Conservation (phyloP, 2,888 invertebrate genomes). For the Margaritifera margaritifera region DNA sequence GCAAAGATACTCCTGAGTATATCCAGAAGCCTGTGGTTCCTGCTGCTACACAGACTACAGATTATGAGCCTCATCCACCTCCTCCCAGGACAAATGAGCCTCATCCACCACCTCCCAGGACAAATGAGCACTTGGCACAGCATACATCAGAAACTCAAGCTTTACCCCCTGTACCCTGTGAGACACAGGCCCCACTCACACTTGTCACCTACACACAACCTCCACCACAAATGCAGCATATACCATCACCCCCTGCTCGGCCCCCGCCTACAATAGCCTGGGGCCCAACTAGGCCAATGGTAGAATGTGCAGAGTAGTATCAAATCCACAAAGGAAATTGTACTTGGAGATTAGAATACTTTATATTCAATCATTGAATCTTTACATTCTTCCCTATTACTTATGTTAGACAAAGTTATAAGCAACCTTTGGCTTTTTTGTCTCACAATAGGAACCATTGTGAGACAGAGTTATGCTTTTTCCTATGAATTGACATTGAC, state of each 20-base stretch:
- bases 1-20: neutral
- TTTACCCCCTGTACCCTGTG: constrained; percentile 2
- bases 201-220: constrained; percentile 1
- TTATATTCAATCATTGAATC: too few relatives aligned
- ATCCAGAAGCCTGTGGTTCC: too few relatives aligned
- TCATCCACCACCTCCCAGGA: constrained; percentile 35
- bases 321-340: too few relatives aligned
- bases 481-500: too few relatives aligned
- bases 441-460: too few relatives aligned
- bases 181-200: constrained; percentile 25
- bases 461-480: too few relatives aligned
- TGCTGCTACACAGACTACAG: constrained; percentile 38
- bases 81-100: constrained; percentile 24
- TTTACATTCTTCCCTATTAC: too few relatives aligned
- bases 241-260: constrained; percentile 22
- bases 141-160: constrained; percentile 8
- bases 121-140: constrained; percentile 8
- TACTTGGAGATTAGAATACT: too few relatives aligned
- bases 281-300: neutral
- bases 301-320: too few relatives aligned
- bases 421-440: too few relatives aligned
- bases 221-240: constrained; percentile 17
- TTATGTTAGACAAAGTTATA: too few relatives aligned
- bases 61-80: constrained; percentile 45
- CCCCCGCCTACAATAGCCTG: constrained; percentile 17